Base-by-base conservation (phyloP, 2,113 vertebrate species). In the Elgaria multicarinata region DNA sequence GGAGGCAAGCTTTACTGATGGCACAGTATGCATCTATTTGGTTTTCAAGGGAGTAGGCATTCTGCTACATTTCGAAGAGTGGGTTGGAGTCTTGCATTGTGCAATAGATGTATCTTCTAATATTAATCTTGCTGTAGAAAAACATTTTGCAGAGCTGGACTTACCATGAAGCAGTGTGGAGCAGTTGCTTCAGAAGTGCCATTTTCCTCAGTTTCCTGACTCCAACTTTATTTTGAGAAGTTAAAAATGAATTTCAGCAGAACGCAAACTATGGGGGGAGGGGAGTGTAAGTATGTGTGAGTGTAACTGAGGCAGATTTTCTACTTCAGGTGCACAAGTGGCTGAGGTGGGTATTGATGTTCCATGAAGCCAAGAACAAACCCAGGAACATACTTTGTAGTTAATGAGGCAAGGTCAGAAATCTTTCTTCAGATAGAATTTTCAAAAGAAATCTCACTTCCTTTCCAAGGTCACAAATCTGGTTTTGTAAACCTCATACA, bases 1-100 rank as follows among this genome's bases (percentile, higher is more conserved):
- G 92, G 92, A 95, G 92, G 93, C 91, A 84, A 95, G 92, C 80
- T 91, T 95, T 95, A 96, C 96, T 93, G 90, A 95, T 96, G 91
- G 95, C 90, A 85, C 93, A 92, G 93, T 96, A 94, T 95, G 69
- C 89, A 95, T 93, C 95, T 92, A 95, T 94, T 93, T 78, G 0
- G 13, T 74, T 82, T 93, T 93, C 92, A 76, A 36, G 64, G 44
- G 22, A 46, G 39, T 44, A 83, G 24, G 58, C 50, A 64, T 80
- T 66, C 82, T 53, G 10, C 39, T 90, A 72, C 89, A 71, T 74
- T 94, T 91, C 92, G 66, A 89, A 93, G 78, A 0, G 4, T 6
- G 58, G 46, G 31, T 46, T 86, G 26, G 46, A 13, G 64, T 53
- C 6, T 3, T 80, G 13, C 20, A 87, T 39, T 71, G 13, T 50